Evolutionary conservation across 2,888 invertebrate species (phyloP).

Genomic region (Epinotia bilunana): DNA sequence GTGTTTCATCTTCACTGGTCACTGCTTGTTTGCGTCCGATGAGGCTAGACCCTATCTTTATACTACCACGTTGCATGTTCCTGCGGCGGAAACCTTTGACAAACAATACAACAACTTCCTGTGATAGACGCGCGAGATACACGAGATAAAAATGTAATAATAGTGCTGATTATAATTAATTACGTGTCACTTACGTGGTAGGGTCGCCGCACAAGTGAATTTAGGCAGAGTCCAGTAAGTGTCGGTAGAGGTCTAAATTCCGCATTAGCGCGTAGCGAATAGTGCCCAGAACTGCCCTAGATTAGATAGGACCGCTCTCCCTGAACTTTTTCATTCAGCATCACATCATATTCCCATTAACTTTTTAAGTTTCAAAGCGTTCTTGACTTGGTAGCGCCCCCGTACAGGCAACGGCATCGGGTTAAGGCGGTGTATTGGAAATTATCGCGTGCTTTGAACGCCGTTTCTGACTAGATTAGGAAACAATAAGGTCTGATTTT

Average conservation of each 20-base stretch:
- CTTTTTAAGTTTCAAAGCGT: no score
- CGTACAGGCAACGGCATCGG: no score
- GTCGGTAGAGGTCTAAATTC: no score
- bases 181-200: constrained; percentile 36
- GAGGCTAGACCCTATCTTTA: constrained; percentile 56
- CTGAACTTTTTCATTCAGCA: not conserved
- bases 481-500: no score
- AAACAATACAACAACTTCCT: constrained; percentile 78
- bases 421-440: no score
- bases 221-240: not conserved
- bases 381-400: no score
- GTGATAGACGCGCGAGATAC: constrained; percentile 68
- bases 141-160: constrained; percentile 62
- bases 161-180: constrained; percentile 58
- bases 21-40: constrained; percentile 55
- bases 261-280: no score
- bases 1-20: constrained; percentile 69
- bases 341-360: not conserved
- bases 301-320: not conserved
- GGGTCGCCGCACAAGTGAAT: constrained; percentile 9
- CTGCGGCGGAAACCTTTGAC: constrained; percentile 66
- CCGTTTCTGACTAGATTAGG: no score
- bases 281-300: no score
- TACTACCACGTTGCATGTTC: constrained; percentile 64
- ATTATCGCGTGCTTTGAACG: no score